These are phyloP conservation scores for Agelastica alni DNA, from an alignment of 2,888 invertebrate species.

Conservation along the genomic window DNA sequence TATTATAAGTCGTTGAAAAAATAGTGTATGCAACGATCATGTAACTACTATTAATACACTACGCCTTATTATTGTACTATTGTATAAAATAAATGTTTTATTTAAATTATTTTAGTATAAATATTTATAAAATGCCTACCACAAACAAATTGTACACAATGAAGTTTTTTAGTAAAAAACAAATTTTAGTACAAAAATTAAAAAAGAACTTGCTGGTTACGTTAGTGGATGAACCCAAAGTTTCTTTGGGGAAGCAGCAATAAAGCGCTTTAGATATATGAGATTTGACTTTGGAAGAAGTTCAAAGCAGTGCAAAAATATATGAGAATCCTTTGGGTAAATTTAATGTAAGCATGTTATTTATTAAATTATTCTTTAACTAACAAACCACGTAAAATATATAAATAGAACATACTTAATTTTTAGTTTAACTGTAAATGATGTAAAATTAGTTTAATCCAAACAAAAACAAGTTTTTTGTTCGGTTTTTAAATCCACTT, in stretches of 20 bases:
- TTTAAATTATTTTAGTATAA: not conserved
- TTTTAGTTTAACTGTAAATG: too few relatives aligned
- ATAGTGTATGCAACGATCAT: too few relatives aligned
- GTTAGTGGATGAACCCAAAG: conserved; percentile 16
- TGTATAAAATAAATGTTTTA: not conserved
- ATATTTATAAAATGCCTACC: not conserved
- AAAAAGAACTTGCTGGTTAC: not conserved
- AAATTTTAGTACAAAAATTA: too few relatives aligned
- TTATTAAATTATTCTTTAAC: conserved; percentile 43
- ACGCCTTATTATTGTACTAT: too few relatives aligned
- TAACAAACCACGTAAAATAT: conserved; percentile 1
- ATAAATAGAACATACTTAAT: too few relatives aligned
- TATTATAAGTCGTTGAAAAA: too few relatives aligned
- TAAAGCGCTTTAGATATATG: conserved; percentile 44
- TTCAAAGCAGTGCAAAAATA: conserved; percentile 38
- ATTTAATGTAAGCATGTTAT: conserved; percentile 44
- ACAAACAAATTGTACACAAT: not conserved
- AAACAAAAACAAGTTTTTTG: too few relatives aligned
- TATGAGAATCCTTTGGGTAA: conserved; percentile 39
- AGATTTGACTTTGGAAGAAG: conserved; percentile 39
- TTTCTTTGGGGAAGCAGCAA: conserved; percentile 44
- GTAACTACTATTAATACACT: too few relatives aligned
- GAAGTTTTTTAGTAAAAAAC: too few relatives aligned
- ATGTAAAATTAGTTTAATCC: too few relatives aligned
- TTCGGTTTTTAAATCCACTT: too few relatives aligned